A percentile compares a stretch with the other conserved stretches of the same genome.
Conservation (phyloP, 2,113 vertebrate species). For the Eolophus roseicapilla region DNA sequence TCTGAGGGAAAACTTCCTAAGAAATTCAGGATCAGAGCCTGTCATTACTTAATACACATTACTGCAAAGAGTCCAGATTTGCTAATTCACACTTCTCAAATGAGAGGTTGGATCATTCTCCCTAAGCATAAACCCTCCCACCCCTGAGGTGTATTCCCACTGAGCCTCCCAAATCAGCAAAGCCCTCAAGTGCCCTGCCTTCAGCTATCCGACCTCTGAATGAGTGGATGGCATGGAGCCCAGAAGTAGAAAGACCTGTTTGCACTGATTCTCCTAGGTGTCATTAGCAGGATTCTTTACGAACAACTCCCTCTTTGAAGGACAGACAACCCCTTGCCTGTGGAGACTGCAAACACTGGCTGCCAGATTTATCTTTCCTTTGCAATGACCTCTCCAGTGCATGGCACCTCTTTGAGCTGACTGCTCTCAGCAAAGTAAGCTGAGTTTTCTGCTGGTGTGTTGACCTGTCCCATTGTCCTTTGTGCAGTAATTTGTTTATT, state of each 20-base stretch:
- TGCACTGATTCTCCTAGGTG: constrained; percentile 28
- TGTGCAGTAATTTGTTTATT: background rate
- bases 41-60: background rate
- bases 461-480: background rate
- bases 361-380: background rate
- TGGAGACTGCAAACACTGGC: background rate
- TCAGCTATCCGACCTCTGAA: constrained; percentile 1
- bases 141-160: constrained; percentile 22
- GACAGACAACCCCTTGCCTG: background rate
- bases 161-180: background rate
- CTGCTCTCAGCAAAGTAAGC: background rate
- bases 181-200: background rate
- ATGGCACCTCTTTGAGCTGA: background rate
- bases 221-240: constrained; percentile 30
- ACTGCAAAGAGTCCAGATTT: background rate
- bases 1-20: background rate
- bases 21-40: background rate
- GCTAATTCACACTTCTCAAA: background rate
- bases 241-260: constrained; percentile 66
- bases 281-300: constrained; percentile 45
- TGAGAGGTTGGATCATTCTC: background rate
- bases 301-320: constrained; percentile 20
- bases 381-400: background rate
- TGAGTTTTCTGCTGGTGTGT: background rate
- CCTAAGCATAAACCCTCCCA: background rate